Conservation (phyloP, 2,113 vertebrate genomes). For the Tychaedon coryphoeus region DNA sequence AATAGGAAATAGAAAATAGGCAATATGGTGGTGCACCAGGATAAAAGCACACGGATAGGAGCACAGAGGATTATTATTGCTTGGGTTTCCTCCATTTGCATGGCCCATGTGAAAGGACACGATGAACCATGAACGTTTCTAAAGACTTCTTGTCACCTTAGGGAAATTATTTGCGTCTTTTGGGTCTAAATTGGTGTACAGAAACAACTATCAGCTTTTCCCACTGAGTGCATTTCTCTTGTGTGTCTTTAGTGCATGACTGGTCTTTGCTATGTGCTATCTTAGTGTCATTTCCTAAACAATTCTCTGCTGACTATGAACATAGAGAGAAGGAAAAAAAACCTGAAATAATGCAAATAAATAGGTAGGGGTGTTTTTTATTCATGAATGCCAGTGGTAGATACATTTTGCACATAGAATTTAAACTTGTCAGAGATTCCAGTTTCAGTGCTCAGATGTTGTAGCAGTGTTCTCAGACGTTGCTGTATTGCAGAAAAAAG, state of each 20-base stretch:
- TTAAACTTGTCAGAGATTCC: background rate
- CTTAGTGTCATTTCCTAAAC: background rate
- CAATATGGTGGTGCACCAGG: background rate
- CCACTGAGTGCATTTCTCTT: background rate
- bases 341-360: background rate
- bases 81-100: background rate
- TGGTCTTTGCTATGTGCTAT: background rate
- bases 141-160: background rate
- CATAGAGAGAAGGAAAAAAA: background rate
- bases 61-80: background rate
- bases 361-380: rapidly evolving
- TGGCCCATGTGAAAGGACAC: background rate
- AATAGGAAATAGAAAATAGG: background rate
- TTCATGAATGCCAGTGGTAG: background rate
- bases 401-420: background rate
- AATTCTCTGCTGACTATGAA: background rate
- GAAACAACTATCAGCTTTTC: background rate
- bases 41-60: background rate
- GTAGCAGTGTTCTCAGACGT: rapidly evolving
- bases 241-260: background rate
- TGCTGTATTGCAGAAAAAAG: background rate
- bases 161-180: background rate
- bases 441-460: background rate
- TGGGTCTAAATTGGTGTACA: background rate
- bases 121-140: background rate